Conservation (phyloP, 2,797 vertebrate species). For the Cuniculus paca region DNA sequence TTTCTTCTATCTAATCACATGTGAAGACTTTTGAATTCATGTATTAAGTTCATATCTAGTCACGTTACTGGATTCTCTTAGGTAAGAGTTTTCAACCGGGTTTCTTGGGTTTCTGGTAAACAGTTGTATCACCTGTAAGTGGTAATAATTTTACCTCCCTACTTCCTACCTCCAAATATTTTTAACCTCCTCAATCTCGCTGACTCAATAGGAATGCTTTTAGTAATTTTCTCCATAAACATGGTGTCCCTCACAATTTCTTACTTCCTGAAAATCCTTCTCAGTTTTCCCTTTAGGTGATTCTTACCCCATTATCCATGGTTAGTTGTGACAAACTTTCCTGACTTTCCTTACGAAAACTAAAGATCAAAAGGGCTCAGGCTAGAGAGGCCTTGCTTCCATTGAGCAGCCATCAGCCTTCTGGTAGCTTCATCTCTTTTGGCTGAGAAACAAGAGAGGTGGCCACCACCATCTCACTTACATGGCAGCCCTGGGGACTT, state of each 20-base stretch:
- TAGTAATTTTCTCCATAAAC: constrained; percentile 9
- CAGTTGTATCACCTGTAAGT: background rate
- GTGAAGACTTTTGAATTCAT: constrained; percentile 10
- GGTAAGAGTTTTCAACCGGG: background rate
- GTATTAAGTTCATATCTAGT: background rate
- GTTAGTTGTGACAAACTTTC: background rate
- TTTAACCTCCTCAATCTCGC: constrained; percentile 27
- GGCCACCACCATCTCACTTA: background rate
- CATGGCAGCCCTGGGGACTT: background rate
- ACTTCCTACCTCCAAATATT: background rate
- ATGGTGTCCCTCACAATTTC: background rate
- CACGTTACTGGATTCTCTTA: constrained; percentile 8
- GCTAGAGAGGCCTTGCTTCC: background rate
- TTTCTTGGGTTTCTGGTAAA: constrained; percentile 47
- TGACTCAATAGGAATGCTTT: background rate
- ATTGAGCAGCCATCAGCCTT: background rate
- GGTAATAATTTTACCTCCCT: constrained; percentile 40
- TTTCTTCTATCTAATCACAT: background rate
- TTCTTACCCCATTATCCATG: background rate
- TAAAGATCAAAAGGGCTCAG: background rate
- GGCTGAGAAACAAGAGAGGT: background rate
- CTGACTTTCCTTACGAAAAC: background rate
- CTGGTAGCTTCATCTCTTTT: background rate
- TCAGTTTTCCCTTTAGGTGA: background rate
- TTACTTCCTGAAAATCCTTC: constrained; percentile 53